Conservation (phyloP, 2,888 invertebrate genomes). For the Hirtodrosophila trivittata region DNA sequence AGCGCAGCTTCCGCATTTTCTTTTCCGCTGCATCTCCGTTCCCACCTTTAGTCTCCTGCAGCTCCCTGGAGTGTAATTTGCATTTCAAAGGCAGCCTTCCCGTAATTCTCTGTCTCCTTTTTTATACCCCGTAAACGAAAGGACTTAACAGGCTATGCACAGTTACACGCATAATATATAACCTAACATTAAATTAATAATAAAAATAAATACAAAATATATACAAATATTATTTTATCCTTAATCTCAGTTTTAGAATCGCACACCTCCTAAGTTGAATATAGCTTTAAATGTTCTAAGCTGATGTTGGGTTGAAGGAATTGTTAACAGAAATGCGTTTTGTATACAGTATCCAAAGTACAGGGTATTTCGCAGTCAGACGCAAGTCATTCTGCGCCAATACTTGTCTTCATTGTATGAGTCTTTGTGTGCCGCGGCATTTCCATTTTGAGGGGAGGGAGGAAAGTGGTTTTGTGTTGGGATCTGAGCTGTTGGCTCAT, state of each 20-base stretch:
- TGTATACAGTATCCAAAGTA: too few relatives aligned
- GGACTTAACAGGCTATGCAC: constrained; percentile 12
- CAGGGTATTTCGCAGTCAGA: constrained; percentile 5
- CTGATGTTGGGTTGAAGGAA: too few relatives aligned
- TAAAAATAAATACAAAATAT: too few relatives aligned
- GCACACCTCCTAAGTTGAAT: too few relatives aligned
- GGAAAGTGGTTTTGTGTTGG: constrained; percentile 5
- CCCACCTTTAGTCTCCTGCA: too few relatives aligned
- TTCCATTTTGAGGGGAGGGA: constrained; percentile 35
- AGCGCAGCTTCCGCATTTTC: constrained; percentile 71
- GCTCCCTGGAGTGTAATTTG: constrained; percentile 69
- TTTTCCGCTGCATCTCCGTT: constrained; percentile 46
- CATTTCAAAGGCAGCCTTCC: constrained; percentile 69
- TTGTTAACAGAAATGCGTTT: too few relatives aligned
- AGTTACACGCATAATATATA: too few relatives aligned
- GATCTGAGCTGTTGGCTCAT: constrained; percentile 47
- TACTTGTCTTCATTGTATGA: constrained; percentile 7
- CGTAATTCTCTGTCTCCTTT: constrained; percentile 22
- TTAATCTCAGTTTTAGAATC: too few relatives aligned
- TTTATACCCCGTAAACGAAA: constrained; percentile 26
- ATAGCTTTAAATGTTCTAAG: too few relatives aligned
- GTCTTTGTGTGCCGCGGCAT: constrained; percentile 46
- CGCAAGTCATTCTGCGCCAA: neutral
- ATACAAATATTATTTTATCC: neutral
- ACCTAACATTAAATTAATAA: too few relatives aligned